Evolutionary conservation across 2,888 invertebrate genomes (phyloP).

Genomic region (Leucoma salicis): DNA sequence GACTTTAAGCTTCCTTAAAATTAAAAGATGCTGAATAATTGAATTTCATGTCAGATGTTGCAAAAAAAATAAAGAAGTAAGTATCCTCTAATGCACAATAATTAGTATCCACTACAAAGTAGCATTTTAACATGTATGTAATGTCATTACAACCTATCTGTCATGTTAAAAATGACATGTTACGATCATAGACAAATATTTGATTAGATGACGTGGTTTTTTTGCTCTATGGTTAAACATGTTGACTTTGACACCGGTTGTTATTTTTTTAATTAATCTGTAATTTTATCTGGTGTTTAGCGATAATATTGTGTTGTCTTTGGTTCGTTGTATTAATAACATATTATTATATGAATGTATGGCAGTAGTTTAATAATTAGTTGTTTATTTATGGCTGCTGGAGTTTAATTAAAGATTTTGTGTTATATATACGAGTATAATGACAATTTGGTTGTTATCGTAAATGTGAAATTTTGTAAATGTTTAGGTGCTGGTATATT

Average conservation of each 20-base stretch:
- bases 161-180: slow-evolving; percentile 29
- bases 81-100: slow-evolving; percentile 23
- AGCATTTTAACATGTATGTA: slow-evolving; percentile 18
- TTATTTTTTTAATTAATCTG: slow-evolving; percentile 6
- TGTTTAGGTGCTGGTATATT: too few species aligned
- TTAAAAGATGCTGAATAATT: too few species aligned
- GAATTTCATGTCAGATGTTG: background rate
- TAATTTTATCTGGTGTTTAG: slow-evolving; percentile 1
- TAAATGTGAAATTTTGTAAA: too few species aligned
- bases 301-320: background rate
- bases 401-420: too few species aligned
- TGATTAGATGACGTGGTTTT: slow-evolving; percentile 32
- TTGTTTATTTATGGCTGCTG: too few species aligned
- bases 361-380: too few species aligned
- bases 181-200: slow-evolving; percentile 28
- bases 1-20: too few species aligned
- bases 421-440: too few species aligned
- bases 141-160: slow-evolving; percentile 23
- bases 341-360: too few species aligned
- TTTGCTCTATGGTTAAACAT: slow-evolving; percentile 11
- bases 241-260: slow-evolving; percentile 4
- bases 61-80: slow-evolving; percentile 4
- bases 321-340: too few species aligned
- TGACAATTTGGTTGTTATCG: too few species aligned
- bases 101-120: slow-evolving; percentile 23